Evolutionary conservation across 2,113 vertebrate genomes (phyloP).

Genomic region (Notarius quadriscutis): DNA sequence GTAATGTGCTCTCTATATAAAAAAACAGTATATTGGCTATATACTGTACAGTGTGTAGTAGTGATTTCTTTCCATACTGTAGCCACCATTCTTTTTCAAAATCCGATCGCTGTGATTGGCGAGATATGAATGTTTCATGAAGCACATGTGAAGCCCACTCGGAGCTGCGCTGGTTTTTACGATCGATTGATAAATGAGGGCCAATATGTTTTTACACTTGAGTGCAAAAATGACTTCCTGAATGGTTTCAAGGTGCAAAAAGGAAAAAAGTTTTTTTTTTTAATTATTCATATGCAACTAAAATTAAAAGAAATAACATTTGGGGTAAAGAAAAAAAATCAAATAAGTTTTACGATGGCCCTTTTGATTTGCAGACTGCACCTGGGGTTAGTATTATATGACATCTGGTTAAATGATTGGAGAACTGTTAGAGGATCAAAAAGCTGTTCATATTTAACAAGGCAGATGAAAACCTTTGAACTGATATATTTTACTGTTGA

Average conservation of each 20-base stretch:
- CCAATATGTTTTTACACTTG: background rate
- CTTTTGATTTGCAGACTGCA: background rate
- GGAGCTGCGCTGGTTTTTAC: no score
- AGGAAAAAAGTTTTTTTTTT: background rate
- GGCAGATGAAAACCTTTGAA: background rate
- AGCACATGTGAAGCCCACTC: no score
- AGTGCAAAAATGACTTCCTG: background rate
- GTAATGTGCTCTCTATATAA: no score
- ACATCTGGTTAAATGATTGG: background rate
- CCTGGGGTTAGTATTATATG: background rate
- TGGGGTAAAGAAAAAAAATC: background rate
- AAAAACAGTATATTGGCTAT: no score
- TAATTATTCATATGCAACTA: background rate
- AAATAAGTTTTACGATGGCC: background rate
- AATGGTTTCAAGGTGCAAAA: background rate
- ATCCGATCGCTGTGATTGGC: no score
- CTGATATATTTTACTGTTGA: background rate
- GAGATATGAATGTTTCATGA: no score
- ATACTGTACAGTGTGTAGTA: no score
- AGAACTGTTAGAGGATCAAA: background rate
- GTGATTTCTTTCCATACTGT: no score
- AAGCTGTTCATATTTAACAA: background rate
- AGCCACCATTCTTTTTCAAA: no score
- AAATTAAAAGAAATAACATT: background rate
- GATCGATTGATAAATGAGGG: no score